phyloP scores from a whole-genome alignment of 1,140 invertebrate species.

The Tigriopus japonicus region DNA sequence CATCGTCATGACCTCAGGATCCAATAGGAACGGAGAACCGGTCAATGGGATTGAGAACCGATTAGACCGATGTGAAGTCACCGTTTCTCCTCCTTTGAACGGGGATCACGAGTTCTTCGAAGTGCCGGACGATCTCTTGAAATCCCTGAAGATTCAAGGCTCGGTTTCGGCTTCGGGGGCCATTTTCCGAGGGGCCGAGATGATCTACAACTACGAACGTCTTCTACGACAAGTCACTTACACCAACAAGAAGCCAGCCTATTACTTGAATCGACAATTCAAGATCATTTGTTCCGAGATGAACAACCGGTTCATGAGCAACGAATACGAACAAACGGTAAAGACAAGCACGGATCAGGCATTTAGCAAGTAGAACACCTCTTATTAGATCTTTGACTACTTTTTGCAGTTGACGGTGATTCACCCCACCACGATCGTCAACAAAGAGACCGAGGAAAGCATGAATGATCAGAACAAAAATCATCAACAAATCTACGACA shows the following conservation, averaged over 20 bases:
- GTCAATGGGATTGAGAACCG: constrained; percentile 27
- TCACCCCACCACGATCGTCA: constrained; percentile 32
- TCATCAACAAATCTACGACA: no score
- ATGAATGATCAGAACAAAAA: no score
- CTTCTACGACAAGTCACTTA: constrained; percentile 71
- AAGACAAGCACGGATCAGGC: constrained; percentile 22
- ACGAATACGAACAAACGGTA: constrained; percentile 80
- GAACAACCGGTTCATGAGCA: constrained; percentile 75
- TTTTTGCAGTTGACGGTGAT: constrained; percentile 47
- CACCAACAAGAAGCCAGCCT: constrained; percentile 78
- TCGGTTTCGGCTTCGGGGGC: constrained; percentile 61
- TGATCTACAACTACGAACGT: constrained; percentile 62
- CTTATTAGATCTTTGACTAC: no score
- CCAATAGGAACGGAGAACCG: constrained; percentile 16
- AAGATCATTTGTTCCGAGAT: constrained; percentile 81
- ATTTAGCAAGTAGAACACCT: no score
- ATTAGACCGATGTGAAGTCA: constrained; percentile 71
- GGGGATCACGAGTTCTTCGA: constrained; percentile 73
- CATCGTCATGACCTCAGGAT: constrained; percentile 26
- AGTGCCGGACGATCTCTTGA: constrained; percentile 50
- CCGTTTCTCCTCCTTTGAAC: constrained; percentile 79
- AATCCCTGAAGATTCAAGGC: constrained; percentile 48
- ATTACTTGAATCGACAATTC: constrained; percentile 82
- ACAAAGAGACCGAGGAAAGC: no score
- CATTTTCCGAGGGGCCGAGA: constrained; percentile 60